phyloP scores from a whole-genome alignment of 37 sponge, comb jelly and placozoan genomes.

The Chondrilla cf. caribensis region DNA sequence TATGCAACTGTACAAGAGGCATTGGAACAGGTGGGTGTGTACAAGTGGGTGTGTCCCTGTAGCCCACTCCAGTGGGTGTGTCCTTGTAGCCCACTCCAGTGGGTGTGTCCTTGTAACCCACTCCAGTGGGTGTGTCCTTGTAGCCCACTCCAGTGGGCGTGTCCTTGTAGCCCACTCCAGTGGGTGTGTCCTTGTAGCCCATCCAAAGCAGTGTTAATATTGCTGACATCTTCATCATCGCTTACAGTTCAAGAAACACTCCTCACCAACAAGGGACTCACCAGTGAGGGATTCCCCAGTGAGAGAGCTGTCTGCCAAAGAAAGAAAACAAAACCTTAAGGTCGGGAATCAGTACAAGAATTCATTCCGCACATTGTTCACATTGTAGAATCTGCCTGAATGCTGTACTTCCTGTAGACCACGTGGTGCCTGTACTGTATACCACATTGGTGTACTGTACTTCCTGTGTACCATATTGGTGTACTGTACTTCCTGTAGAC shows the following conservation, averaged over 20 bases:
- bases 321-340: not conserved
- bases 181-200: slow-evolving; percentile 10
- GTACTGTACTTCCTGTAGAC: too few species aligned
- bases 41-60: slow-evolving; percentile 6
- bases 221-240: too few species aligned
- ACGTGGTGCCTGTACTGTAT: too few species aligned
- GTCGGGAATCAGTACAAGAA: too few species aligned
- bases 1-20: not conserved
- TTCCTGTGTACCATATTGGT: too few species aligned
- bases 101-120: not conserved
- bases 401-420: too few species aligned
- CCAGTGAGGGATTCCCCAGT: slow-evolving; percentile 1
- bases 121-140: not conserved
- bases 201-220: not conserved
- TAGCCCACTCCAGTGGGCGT: not conserved
- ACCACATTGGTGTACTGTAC: too few species aligned
- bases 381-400: too few species aligned
- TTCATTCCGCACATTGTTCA: too few species aligned
- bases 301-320: not conserved
- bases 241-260: too few species aligned
- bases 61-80: slow-evolving; percentile 24
- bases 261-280: too few species aligned
- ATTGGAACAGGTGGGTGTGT: not conserved
- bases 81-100: not conserved
- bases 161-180: not conserved